Percentiles rank a stretch among this genome's conserved stretches.
phyloP scores from a whole-genome alignment of 1,140 invertebrate species.

The Bombus picipes region DNA sequence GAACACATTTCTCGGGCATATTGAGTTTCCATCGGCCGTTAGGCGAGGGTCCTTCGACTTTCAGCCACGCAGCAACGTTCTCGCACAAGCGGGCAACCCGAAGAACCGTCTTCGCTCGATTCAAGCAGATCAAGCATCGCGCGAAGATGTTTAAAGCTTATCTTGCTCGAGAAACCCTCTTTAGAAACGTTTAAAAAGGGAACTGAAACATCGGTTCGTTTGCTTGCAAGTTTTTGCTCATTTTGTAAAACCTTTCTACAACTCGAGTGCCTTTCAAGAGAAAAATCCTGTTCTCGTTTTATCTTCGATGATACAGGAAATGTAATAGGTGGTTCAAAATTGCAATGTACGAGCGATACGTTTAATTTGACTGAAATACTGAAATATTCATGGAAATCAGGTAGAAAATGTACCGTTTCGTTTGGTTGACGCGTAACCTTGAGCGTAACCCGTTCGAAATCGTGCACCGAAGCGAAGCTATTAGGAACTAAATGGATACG shows the following conservation, averaged over 20 bases:
- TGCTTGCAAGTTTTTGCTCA: too few relatives aligned
- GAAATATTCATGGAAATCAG: background rate
- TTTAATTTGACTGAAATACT: too few relatives aligned
- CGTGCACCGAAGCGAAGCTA: background rate
- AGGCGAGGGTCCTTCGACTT: constrained; percentile 23
- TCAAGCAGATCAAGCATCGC: background rate
- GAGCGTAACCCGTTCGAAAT: constrained; percentile 19
- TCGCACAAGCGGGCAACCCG: background rate
- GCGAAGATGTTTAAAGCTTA: background rate
- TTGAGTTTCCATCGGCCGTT: constrained; percentile 49
- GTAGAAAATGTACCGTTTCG: background rate
- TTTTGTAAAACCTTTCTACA: too few relatives aligned
- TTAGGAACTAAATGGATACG: constrained; percentile 30
- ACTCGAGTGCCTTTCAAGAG: too few relatives aligned
- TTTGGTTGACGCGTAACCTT: background rate
- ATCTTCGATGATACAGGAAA: too few relatives aligned
- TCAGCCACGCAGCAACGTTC: background rate
- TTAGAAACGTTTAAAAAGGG: too few relatives aligned
- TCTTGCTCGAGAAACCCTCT: background rate
- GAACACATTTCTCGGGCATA: constrained; percentile 40
- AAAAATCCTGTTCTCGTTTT: too few relatives aligned
- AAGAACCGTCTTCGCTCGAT: background rate
- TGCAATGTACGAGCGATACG: too few relatives aligned
- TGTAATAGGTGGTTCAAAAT: too few relatives aligned
- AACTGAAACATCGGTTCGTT: too few relatives aligned